phyloP scores from a whole-genome alignment of 2,113 vertebrate genomes.

The Dasyprocta punctata region DNA sequence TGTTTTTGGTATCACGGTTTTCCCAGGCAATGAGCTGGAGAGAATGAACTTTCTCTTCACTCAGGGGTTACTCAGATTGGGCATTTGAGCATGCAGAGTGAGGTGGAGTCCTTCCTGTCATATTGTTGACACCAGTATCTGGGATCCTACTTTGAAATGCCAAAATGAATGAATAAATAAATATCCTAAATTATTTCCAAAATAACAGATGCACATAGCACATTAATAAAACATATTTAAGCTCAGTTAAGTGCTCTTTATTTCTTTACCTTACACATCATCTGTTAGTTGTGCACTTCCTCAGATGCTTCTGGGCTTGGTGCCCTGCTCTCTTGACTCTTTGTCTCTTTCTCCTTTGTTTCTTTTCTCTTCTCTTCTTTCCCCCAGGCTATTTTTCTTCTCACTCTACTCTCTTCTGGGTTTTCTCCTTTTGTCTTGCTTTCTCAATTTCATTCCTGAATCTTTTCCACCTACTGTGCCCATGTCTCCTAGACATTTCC shows the following conservation, averaged over 20 bases:
- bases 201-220: neutral
- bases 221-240: neutral
- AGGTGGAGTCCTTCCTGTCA: conserved; percentile 14
- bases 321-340: neutral
- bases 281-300: neutral
- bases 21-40: conserved; percentile 56
- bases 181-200: neutral
- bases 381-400: neutral
- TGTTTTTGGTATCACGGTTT: conserved; percentile 29
- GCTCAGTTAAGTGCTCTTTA: neutral
- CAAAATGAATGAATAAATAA: neutral
- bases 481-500: neutral
- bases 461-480: neutral
- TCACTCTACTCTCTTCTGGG: neutral
- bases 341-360: neutral
- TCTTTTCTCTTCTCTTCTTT: neutral
- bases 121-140: neutral
- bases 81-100: conserved; percentile 4
- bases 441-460: neutral
- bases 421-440: neutral
- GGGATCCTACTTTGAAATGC: neutral
- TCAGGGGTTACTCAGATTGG: neutral
- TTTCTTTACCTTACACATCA: neutral
- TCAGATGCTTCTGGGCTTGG: neutral
- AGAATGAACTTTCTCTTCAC: conserved; percentile 33